Evolutionary conservation across 1,140 invertebrate species (phyloP).

Genomic region (Drosophila kanapiae): DNA sequence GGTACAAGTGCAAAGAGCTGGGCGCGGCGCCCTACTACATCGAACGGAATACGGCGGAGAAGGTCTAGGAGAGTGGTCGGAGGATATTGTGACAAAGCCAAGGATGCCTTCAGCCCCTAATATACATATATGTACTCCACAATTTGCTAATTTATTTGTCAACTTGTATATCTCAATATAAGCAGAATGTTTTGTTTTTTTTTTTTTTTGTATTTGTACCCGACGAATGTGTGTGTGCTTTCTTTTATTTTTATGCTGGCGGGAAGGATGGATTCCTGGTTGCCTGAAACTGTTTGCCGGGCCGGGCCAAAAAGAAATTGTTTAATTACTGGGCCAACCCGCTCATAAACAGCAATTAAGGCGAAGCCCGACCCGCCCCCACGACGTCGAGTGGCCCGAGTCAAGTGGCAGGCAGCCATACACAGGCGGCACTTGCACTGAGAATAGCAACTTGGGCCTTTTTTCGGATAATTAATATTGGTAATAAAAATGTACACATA

Average conservation of each 20-base stretch:
- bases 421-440: conserved; percentile 17
- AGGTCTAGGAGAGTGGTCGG: conserved; percentile 40
- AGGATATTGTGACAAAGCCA: conserved; percentile 9
- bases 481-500: not conserved
- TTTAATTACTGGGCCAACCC: conserved; percentile 74
- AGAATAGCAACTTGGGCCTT: not conserved
- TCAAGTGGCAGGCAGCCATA: conserved; percentile 36
- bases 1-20: conserved; percentile 76
- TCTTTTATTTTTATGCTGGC: not conserved
- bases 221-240: conserved; percentile 11
- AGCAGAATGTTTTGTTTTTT: conserved; percentile 35
- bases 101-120: conserved; percentile 17
- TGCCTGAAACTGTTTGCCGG: conserved; percentile 9
- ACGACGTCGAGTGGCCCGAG: conserved; percentile 24
- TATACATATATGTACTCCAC: conserved; percentile 27
- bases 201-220: conserved; percentile 18
- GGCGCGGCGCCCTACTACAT: conserved; percentile 72
- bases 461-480: too few relatives aligned
- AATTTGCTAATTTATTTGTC: conserved; percentile 45
- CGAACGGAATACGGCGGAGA: conserved; percentile 54
- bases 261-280: not conserved
- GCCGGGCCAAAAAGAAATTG: conserved; percentile 54
- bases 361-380: conserved; percentile 16
- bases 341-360: conserved; percentile 82
- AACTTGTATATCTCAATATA: conserved; percentile 49